A percentile compares a stretch with the other conserved stretches of the same genome.
Conservation (phyloP, 2,113 vertebrate genomes). For the Hippocampus abdominalis region DNA sequence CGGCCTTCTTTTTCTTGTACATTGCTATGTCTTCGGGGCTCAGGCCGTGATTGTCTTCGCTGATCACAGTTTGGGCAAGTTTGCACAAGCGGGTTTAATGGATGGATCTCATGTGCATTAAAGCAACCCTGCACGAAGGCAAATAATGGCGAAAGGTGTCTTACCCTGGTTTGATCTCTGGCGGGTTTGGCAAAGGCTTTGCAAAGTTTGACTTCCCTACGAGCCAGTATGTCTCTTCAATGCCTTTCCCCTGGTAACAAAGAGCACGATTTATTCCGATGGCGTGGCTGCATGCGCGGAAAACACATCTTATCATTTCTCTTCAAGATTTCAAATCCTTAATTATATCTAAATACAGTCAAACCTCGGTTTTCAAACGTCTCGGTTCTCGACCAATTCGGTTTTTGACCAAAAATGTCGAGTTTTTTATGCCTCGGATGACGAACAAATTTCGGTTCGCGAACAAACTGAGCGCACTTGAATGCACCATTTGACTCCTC, state of each 20-base stretch:
- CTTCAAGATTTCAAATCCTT: background rate
- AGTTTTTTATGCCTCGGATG: no score
- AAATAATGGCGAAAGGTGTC: background rate
- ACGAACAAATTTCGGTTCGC: no score
- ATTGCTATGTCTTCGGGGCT: constrained; percentile 79
- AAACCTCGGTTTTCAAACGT: no score
- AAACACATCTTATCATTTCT: background rate
- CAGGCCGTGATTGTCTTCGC: constrained; percentile 83
- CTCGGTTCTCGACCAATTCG: no score
- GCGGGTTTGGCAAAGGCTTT: constrained; percentile 82
- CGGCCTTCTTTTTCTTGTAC: constrained; percentile 83
- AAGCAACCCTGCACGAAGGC: background rate
- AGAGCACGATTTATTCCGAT: background rate
- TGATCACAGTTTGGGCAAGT: constrained; percentile 50
- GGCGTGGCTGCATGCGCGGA: no score
- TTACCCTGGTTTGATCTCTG: constrained; percentile 83
- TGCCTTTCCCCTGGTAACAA: constrained; percentile 81
- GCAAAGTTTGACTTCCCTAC: constrained; percentile 80
- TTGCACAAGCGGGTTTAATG: background rate
- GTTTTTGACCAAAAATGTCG: no score
- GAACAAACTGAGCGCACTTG: no score
- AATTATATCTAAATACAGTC: no score
- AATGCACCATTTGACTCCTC: no score
- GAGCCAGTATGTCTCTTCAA: constrained; percentile 91
- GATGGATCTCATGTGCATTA: background rate